phyloP scores from a whole-genome alignment of 2,113 vertebrate genomes.

The Pan troglodytes region NHGRI_mPanTro3-v2.1_pri NC_072409.2:108002001-108002500 shows the following conservation, averaged over 20 bases:
- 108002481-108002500: neutral
- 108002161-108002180: neutral
- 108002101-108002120: neutral
- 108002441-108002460: neutral
- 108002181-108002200: neutral
- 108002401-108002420: neutral
- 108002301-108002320: neutral
- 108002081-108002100: neutral
- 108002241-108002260: neutral
- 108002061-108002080: conserved; percentile 28
- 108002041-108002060: conserved; percentile 21
- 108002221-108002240: neutral
- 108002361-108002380: neutral
- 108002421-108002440: neutral
- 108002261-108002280: neutral
- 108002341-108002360: neutral
- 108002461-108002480: neutral
- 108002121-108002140: neutral
- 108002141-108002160: neutral
- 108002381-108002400: neutral
- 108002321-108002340: conserved; percentile 26
- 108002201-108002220: neutral
- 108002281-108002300: neutral
- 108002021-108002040: neutral
- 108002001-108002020: too few relatives aligned